phyloP scores from a whole-genome alignment of 1,140 invertebrate species.

The Diorhabda sublineata region DNA sequence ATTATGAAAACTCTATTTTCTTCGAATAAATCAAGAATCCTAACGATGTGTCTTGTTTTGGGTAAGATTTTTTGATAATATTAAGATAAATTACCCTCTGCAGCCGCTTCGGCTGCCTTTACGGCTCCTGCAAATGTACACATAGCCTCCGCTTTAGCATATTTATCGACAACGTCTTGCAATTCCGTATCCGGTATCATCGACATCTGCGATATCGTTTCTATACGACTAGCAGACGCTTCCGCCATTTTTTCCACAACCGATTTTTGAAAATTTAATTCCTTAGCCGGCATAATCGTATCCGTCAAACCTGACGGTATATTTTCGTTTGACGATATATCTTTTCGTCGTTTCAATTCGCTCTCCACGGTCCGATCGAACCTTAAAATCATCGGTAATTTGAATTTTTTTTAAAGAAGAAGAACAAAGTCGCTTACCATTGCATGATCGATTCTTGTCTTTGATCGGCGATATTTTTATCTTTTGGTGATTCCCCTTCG shows the following conservation, averaged over 20 bases:
- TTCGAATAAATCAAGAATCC: no score
- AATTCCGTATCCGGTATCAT: conserved; percentile 41
- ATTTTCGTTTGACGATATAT: conserved; percentile 10
- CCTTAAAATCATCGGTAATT: conserved; percentile 22
- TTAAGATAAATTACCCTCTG: conserved; percentile 24
- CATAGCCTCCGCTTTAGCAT: conserved; percentile 46
- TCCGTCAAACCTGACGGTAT: conserved; percentile 9
- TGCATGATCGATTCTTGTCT: conserved; percentile 32
- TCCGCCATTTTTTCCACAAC: conserved; percentile 31
- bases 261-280: conserved; percentile 25
- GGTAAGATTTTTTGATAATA: no score
- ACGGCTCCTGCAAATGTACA: conserved; percentile 45
- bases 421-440: conserved; percentile 24
- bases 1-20: no score
- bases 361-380: conserved; percentile 43
- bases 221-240: conserved; percentile 39
- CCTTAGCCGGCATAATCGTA: conserved; percentile 13
- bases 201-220: conserved; percentile 34
- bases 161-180: conserved; percentile 43
- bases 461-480: conserved; percentile 15
- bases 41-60: no score
- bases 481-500: conserved; percentile 5
- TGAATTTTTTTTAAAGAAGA: neutral
- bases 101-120: conserved; percentile 45
- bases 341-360: conserved; percentile 37